Conservation (phyloP, 2,888 invertebrate species). For the Coleophora flavipennella region DNA sequence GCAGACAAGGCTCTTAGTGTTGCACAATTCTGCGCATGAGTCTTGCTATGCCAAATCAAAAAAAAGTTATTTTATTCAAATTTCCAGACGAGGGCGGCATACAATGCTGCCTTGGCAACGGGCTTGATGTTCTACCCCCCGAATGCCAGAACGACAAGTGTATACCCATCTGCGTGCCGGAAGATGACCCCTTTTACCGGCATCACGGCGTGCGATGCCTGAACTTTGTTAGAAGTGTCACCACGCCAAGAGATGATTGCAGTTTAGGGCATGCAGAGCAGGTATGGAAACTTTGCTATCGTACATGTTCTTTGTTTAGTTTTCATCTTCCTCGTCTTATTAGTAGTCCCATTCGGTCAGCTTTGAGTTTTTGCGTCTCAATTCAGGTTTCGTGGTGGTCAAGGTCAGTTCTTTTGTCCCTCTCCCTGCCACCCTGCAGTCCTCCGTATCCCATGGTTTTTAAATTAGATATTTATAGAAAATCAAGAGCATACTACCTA, state of each 20-base stretch:
- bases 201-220: conserved; percentile 66
- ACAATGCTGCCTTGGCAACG: conserved; percentile 64
- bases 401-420: no score
- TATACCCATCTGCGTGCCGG: conserved; percentile 71
- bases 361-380: no score
- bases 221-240: conserved; percentile 74
- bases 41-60: no score
- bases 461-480: no score
- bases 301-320: background rate
- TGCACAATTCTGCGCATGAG: no score
- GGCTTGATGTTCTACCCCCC: conserved; percentile 47
- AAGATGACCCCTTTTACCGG: conserved; percentile 67
- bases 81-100: conserved; percentile 59
- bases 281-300: conserved; percentile 31
- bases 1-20: no score
- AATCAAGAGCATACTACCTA: no score
- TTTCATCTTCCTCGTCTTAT: no score
- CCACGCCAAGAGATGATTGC: conserved; percentile 69
- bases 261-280: conserved; percentile 72
- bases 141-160: conserved; percentile 72
- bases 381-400: no score
- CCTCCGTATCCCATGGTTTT: no score
- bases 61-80: background rate
- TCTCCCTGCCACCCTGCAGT: no score
- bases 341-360: no score